Evolutionary conservation across 1,140 invertebrate genomes (phyloP), one percentile per base, ranked within the genome.

Genomic region (Zaprionus nigranus): DNA sequence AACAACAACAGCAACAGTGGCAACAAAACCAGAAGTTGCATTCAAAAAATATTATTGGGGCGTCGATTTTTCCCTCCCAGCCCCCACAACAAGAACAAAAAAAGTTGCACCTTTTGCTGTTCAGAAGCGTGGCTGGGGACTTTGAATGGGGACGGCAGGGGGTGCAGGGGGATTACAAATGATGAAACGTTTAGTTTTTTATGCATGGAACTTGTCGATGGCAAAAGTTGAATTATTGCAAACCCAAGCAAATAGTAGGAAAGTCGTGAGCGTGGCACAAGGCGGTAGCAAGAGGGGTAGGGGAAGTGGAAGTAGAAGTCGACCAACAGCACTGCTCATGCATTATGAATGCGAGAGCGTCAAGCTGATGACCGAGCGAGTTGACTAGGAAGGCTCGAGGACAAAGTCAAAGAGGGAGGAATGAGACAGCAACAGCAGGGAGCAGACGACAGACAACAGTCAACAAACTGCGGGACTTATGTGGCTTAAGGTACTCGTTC

Each of bases 201-300:
- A 70, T 75, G 73, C 74, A 72, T 72, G 69, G 38, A 76, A 66
- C 68, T 76, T 76, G 74, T 76, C 74, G 68, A 72, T 76, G 74
- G 56, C 57, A 66, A 72, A 76, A 76, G 68, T 71, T 76, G 62
- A 76, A 76, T 62, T 72, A 76, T 66, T 72, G 68, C 61, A 30
- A 56, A 66, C 36, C 20, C 40, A 49, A 60, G 30, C 49, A 51
- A 68, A 59, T 17, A 26, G 24, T 17, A 49, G 34, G 7, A 46
- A 38, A 22, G 13, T 54, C 30, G 34, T 12, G 11, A 22, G 20
- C 51, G 46, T 49, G 24, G 36, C 22, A 22, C 15, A 15, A 9
- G 28, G 7, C 5, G 22, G 12, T 2, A 1, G 53, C 15, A 43
- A 24, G 34, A 24, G 28, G 17, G 17, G 17, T 2, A 22, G 12